These are phyloP conservation scores for Pantherophis guttatus DNA, from an alignment of 2,113 vertebrate species.

Conservation along the genomic window DNA sequence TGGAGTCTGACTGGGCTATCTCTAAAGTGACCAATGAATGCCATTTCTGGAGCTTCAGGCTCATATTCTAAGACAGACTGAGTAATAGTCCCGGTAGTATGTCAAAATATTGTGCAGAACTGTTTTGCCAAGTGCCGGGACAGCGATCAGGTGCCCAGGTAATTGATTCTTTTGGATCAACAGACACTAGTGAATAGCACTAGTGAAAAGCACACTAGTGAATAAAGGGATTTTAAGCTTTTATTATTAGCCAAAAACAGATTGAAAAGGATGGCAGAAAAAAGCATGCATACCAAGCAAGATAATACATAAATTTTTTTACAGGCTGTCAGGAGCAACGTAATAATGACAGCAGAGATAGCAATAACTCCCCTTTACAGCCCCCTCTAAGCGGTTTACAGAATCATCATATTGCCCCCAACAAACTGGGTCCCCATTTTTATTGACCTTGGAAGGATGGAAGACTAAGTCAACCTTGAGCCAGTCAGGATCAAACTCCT, in stretches of 20 bases:
- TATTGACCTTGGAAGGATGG: no score
- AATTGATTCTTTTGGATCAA: not conserved
- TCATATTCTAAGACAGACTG: not conserved
- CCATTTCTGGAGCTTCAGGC: not conserved
- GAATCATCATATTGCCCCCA: no score
- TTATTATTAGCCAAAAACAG: not conserved
- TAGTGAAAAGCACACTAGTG: not conserved
- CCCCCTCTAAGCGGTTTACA: no score
- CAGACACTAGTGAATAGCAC: not conserved
- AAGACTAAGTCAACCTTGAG: not conserved
- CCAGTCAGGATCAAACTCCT: not conserved
- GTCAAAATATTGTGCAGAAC: not conserved
- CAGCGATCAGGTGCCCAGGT: not conserved
- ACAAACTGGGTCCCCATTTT: no score
- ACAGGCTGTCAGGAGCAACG: not conserved
- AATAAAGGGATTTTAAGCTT: not conserved
- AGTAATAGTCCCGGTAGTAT: not conserved
- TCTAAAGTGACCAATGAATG: not conserved
- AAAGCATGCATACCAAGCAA: not conserved
- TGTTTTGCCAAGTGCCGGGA: not conserved
- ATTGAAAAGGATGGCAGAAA: not conserved
- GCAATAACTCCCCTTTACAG: no score
- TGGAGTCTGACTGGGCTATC: not conserved
- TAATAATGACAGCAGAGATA: not conserved
- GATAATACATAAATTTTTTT: not conserved